These are phyloP conservation scores for Chaunax sp. DNA, from an alignment of 2,797 vertebrate genomes.

Conservation along the genomic window DNA sequence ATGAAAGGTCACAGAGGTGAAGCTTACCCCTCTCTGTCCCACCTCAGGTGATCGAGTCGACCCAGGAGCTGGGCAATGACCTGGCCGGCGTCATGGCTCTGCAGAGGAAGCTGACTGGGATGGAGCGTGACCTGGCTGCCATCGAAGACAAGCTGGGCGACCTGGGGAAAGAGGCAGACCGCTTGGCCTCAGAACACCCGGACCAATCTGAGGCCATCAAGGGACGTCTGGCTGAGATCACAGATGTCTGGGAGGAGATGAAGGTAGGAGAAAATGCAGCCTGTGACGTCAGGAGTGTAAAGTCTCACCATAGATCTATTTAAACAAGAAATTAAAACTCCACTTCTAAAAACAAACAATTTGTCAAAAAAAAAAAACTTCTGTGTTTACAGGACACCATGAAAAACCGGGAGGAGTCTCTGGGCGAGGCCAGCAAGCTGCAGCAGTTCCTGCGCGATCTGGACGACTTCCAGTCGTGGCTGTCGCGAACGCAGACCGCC, in stretches of 20 bases:
- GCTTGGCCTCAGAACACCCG: conserved; percentile 90
- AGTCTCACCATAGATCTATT: too few relatives aligned
- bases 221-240: conserved; percentile 92
- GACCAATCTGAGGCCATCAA: conserved; percentile 95
- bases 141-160: conserved; percentile 96
- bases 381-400: conserved; percentile 82
- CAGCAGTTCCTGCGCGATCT: conserved; percentile 97
- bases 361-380: too few relatives aligned
- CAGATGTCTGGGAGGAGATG: conserved; percentile 95
- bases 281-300: too few relatives aligned
- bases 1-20: too few relatives aligned
- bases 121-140: conserved; percentile 96
- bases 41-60: conserved; percentile 93
- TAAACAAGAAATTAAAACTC: too few relatives aligned
- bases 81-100: conserved; percentile 96
- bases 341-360: too few relatives aligned
- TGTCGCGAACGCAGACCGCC: conserved; percentile 95
- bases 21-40: neutral
- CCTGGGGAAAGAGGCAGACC: conserved; percentile 94
- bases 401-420: conserved; percentile 94
- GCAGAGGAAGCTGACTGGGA: conserved; percentile 97
- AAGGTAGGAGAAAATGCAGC: conserved; percentile 72
- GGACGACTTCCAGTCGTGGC: conserved; percentile 99
- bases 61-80: conserved; percentile 97
- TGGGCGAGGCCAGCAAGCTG: conserved; percentile 97